Percentiles rank a stretch among this genome's conserved stretches.
Evolutionary conservation across 2,113 vertebrate genomes (phyloP).

Genomic region (Corydoras sp.): DNA sequence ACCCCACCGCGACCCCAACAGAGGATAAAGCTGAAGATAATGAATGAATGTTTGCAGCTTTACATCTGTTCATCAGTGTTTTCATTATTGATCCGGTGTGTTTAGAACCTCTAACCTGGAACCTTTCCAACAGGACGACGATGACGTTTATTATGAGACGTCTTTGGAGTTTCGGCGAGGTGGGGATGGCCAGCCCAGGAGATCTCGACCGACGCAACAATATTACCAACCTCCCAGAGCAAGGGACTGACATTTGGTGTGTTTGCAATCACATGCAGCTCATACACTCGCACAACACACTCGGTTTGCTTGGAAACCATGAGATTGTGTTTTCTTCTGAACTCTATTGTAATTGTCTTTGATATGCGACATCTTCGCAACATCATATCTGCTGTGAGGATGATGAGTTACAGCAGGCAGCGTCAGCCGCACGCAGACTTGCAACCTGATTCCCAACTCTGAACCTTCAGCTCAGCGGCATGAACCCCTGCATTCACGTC

Average conservation of each 20-base stretch:
- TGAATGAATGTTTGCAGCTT: background rate
- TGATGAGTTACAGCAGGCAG: conserved; percentile 6
- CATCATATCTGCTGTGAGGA: conserved; percentile 1
- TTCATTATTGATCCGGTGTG: too few relatives aligned
- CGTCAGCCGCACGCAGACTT: background rate
- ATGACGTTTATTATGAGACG: conserved; percentile 82
- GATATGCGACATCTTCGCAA: too few relatives aligned
- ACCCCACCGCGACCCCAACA: too few relatives aligned
- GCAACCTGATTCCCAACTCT: conserved; percentile 10
- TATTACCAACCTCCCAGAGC: conserved; percentile 95
- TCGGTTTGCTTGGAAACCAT: background rate
- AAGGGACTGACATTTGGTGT: conserved; percentile 73
- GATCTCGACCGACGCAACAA: conserved; percentile 88
- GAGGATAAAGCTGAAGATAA: too few relatives aligned
- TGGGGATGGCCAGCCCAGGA: conserved; percentile 87
- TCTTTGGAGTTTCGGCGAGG: conserved; percentile 90
- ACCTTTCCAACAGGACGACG: conserved; percentile 79
- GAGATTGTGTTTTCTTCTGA: too few relatives aligned
- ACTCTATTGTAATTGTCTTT: too few relatives aligned
- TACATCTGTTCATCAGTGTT: too few relatives aligned
- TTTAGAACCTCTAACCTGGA: conserved; percentile 27
- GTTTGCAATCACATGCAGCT: background rate
- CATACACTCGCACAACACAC: conserved; percentile 4
- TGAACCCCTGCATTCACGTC: conserved; percentile 4
- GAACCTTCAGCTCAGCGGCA: background rate